phyloP scores from a whole-genome alignment of 2,797 vertebrate genomes.

The Syndactyla subalaris region DNA sequence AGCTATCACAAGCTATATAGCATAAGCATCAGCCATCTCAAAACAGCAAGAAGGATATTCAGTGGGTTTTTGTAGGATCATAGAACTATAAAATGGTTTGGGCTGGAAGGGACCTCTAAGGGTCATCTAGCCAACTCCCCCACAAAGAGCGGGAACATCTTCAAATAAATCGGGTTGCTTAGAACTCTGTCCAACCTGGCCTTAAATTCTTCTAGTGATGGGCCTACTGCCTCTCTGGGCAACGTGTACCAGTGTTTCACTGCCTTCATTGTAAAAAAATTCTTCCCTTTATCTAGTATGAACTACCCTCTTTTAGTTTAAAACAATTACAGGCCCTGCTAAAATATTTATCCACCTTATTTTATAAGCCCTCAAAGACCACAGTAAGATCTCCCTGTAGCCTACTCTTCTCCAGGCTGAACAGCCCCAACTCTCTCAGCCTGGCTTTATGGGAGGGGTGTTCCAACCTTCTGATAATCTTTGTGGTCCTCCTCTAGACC shows the following conservation, averaged over 20 bases:
- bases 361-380: background rate
- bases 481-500: background rate
- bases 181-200: rapidly evolving
- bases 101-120: background rate
- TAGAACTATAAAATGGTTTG: background rate
- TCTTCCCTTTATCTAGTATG: background rate
- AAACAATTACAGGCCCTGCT: background rate
- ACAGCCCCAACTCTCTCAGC: background rate
- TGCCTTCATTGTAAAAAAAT: background rate
- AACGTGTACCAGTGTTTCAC: background rate
- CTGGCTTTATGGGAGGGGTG: background rate
- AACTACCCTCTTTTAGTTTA: background rate
- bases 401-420: background rate
- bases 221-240: background rate
- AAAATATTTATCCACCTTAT: background rate
- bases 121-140: background rate
- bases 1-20: background rate
- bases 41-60: background rate
- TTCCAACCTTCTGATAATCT: background rate
- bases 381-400: background rate
- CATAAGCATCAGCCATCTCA: background rate
- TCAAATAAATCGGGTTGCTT: background rate
- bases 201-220: background rate
- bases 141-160: background rate
- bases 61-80: background rate